Base-by-base conservation (phyloP, 2,888 invertebrate species). In the Dasypolia templi region DNA sequence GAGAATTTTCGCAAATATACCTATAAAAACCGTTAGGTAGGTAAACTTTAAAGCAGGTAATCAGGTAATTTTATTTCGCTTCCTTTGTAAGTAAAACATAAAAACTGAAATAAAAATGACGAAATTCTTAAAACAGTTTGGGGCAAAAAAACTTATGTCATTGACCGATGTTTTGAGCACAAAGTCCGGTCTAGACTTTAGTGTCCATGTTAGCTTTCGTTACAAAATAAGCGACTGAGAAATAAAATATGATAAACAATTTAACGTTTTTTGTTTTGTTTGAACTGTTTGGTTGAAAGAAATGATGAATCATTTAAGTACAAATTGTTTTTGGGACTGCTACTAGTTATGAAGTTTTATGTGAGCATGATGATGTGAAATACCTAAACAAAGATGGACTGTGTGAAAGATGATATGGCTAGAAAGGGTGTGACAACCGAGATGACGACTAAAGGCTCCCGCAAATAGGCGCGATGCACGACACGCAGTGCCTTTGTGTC, bases 91-190 rank as follows among this genome's bases (percentile, higher is more conserved):
- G 19, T 29, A 42, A 49, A 5, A 49, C 66, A 32, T n/a, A 35
- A 65, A 69, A 66, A 61, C 55, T 17, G 26, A 66, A 64, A 61
- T 74, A 75, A 59, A 58, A 69, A 75, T 53, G 39, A 80, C 71
- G 49, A 11, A n/a, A 75, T 64, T 22, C 17, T 61, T 46, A 22
- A 59, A 63, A 72, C 44, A n/a, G 49, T 58, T 82, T 39, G 12
- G 12, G 0, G 1, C 22, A 66, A 55, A 82, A 83, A 80, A 82
- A 80, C 84, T 56, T 65, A 66, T 84, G 58, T 65, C 65, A 29
- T 63, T 69, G 81, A 56, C 68, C 81, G 66, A 55, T 26, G 66
- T 49, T 53, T 11, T 39, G 32, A 62, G 53, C 56, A 35, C 49
- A 64, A 39, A 61, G 49, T 59, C 44, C 5, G 58, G 55, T 67